These are phyloP conservation scores for Oryzias javanicus DNA, from an alignment of 2,113 vertebrate genomes.

Conservation along the genomic window DNA sequence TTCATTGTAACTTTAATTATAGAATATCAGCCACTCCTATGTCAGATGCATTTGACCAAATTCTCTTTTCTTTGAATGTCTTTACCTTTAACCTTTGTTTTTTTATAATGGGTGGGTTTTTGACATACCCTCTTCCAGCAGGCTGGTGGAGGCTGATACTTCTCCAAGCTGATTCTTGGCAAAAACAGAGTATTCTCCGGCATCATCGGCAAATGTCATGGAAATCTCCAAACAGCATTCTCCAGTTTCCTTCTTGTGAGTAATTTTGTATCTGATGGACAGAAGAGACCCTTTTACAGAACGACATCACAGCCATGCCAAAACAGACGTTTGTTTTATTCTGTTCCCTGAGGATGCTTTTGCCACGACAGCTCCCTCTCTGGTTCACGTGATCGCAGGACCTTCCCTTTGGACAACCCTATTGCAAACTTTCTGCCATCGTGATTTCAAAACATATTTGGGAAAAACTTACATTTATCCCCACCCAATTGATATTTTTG, in stretches of 20 bases:
- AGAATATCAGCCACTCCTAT: no score
- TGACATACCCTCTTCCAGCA: constrained; percentile 89
- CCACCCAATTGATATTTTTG: no score
- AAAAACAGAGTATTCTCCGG: constrained; percentile 93
- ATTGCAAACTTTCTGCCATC: no score
- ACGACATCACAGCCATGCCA: not conserved
- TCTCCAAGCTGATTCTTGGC: constrained; percentile 90
- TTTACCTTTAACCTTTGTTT: not conserved
- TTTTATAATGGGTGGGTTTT: not conserved
- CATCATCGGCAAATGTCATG: constrained; percentile 96
- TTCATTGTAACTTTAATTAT: no score
- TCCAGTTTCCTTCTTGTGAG: constrained; percentile 91
- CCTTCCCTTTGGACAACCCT: no score
- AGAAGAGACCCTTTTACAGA: not conserved
- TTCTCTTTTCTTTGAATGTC: not conserved
- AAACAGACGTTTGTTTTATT: not conserved
- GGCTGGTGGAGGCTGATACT: constrained; percentile 84
- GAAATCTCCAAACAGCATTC: constrained; percentile 94
- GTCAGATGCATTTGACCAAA: not conserved
- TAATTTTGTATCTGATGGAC: constrained; percentile 88
- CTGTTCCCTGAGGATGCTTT: no score
- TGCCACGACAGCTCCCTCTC: no score
- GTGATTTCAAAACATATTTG: no score
- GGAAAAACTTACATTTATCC: no score
- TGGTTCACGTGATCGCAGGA: no score